Evolutionary conservation across 1,140 invertebrate species (phyloP).

Genomic region (Leguminivora glycinivorella): DNA sequence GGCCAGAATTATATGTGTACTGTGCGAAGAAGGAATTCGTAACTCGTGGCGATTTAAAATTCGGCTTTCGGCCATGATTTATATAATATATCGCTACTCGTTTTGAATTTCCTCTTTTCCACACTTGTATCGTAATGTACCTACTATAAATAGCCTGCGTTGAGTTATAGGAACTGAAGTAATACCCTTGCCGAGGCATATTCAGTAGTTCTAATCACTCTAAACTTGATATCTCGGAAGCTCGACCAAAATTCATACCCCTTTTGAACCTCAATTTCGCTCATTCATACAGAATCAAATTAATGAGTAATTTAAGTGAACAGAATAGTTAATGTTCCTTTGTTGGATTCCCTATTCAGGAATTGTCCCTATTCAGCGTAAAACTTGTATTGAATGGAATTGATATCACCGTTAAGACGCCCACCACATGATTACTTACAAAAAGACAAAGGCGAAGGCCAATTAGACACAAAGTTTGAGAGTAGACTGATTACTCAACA

Average conservation of each 20-base stretch:
- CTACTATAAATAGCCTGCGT: neutral
- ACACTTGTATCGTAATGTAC: too few species aligned
- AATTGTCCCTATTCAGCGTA: neutral
- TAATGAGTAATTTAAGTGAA: neutral
- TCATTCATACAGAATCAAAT: neutral
- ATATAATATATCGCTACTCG: too few species aligned
- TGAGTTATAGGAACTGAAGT: neutral
- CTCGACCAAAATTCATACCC: neutral
- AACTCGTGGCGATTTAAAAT: too few species aligned
- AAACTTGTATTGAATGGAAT: conserved; percentile 16
- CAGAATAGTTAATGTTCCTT: neutral
- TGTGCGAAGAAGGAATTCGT: too few species aligned
- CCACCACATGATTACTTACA: neutral
- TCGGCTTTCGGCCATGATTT: too few species aligned
- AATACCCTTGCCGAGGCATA: neutral
- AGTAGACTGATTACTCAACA: neutral
- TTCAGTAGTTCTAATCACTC: neutral
- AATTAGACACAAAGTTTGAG: neutral
- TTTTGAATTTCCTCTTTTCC: too few species aligned
- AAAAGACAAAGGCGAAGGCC: neutral
- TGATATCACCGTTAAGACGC: neutral
- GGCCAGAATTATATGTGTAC: too few species aligned
- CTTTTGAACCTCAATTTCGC: neutral
- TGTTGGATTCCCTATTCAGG: too few species aligned
- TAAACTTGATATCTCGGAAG: neutral